Conservation (phyloP, 2,113 vertebrate genomes). For the Tenrec ecaudatus region DNA sequence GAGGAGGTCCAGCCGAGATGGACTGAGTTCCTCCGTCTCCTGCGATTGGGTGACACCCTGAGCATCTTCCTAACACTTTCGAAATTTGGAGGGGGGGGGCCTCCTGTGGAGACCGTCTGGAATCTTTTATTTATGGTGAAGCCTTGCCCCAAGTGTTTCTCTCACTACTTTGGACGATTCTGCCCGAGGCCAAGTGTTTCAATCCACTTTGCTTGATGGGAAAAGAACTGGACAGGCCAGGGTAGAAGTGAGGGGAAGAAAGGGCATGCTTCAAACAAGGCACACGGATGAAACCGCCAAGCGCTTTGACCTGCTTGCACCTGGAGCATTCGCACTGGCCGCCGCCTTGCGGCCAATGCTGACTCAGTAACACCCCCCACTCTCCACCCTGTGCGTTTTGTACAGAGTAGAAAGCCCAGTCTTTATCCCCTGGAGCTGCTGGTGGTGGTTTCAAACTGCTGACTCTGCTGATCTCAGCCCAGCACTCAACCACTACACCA, state of each 20-base stretch:
- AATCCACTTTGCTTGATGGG: constrained; percentile 28
- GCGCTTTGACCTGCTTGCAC: too few species aligned
- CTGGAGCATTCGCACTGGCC: too few species aligned
- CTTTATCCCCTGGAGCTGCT: too few species aligned
- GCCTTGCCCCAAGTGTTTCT: not conserved
- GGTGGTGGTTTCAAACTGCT: too few species aligned
- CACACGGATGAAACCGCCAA: too few species aligned
- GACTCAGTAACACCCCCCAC: too few species aligned
- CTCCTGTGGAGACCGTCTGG: not conserved
- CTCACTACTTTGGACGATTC: not conserved
- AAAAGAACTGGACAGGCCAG: constrained; percentile 34
- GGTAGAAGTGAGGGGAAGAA: not conserved
- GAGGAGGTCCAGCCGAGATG: not conserved
- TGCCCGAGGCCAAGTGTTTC: constrained; percentile 32
- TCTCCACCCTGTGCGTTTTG: too few species aligned
- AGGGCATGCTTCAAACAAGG: constrained; percentile 55
- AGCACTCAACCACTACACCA: too few species aligned
- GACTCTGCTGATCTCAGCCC: too few species aligned
- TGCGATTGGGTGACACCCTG: not conserved
- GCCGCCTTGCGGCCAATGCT: too few species aligned
- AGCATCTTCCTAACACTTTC: constrained; percentile 35
- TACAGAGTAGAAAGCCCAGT: too few species aligned
- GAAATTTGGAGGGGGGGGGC: not conserved
- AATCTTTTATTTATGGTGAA: not conserved
- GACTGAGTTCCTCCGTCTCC: constrained; percentile 14